Conservation (phyloP, 2,113 vertebrate species). For the Pelvicachromis taeniatus region DNA sequence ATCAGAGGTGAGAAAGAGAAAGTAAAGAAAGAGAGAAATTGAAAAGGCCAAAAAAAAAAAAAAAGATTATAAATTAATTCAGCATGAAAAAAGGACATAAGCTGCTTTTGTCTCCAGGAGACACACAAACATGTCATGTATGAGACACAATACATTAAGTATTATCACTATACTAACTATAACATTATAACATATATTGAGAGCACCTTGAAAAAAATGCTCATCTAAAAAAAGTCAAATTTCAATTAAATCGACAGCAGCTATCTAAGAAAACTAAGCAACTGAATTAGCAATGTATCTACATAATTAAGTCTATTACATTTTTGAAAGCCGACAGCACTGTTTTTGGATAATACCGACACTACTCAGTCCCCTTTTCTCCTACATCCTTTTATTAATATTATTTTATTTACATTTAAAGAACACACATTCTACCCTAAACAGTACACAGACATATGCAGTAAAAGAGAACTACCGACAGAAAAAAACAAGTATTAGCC, state of each 20-base stretch:
- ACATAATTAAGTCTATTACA: background rate
- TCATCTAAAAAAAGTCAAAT: background rate
- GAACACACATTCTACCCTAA: background rate
- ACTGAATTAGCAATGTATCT: background rate
- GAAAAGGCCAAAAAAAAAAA: background rate
- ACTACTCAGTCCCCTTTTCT: no score
- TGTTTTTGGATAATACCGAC: background rate
- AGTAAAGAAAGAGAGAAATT: background rate
- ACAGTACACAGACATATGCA: background rate
- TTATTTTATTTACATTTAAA: no score
- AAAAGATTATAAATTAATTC: conserved; percentile 16
- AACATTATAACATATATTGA: background rate
- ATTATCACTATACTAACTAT: background rate
- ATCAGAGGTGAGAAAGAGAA: conserved; percentile 1
- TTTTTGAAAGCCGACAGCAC: background rate
- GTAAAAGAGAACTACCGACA: background rate
- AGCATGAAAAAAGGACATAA: conserved; percentile 7
- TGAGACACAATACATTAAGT: background rate
- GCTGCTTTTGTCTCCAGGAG: conserved; percentile 20
- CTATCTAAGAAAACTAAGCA: background rate
- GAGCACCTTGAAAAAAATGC: background rate
- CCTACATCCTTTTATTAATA: no score
- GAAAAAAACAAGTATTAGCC: background rate
- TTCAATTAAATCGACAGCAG: background rate
- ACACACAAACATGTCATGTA: background rate